These are phyloP conservation scores for Chroicocephalus ridibundus DNA, from an alignment of 2,113 vertebrate genomes.

Conservation along the genomic window DNA sequence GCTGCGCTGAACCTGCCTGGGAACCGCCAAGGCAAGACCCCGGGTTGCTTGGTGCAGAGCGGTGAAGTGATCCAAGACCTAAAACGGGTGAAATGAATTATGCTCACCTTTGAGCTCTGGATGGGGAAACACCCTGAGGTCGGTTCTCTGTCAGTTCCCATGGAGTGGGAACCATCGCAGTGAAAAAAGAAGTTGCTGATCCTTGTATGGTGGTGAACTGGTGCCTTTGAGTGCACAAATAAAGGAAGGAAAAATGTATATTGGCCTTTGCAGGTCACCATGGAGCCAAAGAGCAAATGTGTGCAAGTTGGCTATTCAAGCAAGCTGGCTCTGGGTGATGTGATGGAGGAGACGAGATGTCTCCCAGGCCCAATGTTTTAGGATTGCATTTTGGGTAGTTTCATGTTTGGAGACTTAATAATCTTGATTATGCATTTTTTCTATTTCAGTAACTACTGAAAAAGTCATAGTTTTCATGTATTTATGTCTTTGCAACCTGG, in stretches of 20 bases:
- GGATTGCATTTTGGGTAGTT: neutral
- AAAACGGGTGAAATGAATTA: neutral
- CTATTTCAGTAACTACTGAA: neutral
- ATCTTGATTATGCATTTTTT: neutral
- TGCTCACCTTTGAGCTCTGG: neutral
- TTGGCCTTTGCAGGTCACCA: neutral
- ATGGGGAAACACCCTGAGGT: neutral
- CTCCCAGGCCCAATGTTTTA: rapidly evolving
- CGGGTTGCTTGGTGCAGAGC: rapidly evolving
- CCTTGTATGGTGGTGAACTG: neutral
- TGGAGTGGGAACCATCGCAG: neutral
- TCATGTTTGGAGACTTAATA: neutral
- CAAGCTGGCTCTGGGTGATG: neutral
- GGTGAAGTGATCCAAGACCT: neutral
- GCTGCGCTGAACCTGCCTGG: neutral
- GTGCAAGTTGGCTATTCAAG: neutral
- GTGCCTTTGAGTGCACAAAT: rapidly evolving
- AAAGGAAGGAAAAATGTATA: neutral
- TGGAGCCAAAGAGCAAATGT: neutral
- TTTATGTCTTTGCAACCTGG: neutral
- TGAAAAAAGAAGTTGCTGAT: neutral
- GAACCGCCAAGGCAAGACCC: rapidly evolving
- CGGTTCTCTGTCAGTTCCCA: neutral
- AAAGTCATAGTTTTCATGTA: neutral
- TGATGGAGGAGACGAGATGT: neutral